These are phyloP conservation scores for Crambe crambe DNA, from an alignment of 37 sponge, comb jelly and placozoan genomes.

Conservation along the genomic window DNA sequence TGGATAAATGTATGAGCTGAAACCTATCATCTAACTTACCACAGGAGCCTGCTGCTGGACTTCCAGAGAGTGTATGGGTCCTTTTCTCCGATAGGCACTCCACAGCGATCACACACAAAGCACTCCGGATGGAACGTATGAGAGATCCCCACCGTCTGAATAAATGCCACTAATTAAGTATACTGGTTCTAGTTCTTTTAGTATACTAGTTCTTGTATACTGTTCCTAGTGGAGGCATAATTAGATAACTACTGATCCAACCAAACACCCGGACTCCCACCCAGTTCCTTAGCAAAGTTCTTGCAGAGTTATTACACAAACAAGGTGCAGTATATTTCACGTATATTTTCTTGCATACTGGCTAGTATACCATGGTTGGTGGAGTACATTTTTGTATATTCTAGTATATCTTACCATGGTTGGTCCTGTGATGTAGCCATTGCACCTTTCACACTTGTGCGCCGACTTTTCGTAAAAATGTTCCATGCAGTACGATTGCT, in stretches of 20 bases:
- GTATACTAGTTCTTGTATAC: too few relatives aligned
- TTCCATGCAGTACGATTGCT: constrained; percentile 54
- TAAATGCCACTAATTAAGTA: background rate
- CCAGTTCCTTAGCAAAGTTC: too few relatives aligned
- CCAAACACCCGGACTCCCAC: too few relatives aligned
- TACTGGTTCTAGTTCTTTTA: background rate
- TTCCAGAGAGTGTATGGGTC: constrained; percentile 62
- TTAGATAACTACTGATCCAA: too few relatives aligned
- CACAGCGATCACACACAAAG: constrained; percentile 66
- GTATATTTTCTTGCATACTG: too few relatives aligned
- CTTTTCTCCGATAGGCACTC: constrained; percentile 63
- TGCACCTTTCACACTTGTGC: constrained; percentile 62
- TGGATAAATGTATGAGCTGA: too few relatives aligned
- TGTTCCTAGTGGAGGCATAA: too few relatives aligned
- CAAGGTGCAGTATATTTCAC: too few relatives aligned
- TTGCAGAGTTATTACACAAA: too few relatives aligned
- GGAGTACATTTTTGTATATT: too few relatives aligned
- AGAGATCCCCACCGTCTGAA: constrained; percentile 68
- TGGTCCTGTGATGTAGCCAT: constrained; percentile 69
- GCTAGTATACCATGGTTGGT: too few relatives aligned
- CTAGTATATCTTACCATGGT: constrained; percentile 80
- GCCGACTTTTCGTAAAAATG: constrained; percentile 66
- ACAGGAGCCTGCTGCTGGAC: background rate
- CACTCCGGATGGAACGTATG: constrained; percentile 81
- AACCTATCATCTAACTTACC: background rate